Conservation (phyloP, 2,797 vertebrate species). For the Premnoplex brunnescens region DNA sequence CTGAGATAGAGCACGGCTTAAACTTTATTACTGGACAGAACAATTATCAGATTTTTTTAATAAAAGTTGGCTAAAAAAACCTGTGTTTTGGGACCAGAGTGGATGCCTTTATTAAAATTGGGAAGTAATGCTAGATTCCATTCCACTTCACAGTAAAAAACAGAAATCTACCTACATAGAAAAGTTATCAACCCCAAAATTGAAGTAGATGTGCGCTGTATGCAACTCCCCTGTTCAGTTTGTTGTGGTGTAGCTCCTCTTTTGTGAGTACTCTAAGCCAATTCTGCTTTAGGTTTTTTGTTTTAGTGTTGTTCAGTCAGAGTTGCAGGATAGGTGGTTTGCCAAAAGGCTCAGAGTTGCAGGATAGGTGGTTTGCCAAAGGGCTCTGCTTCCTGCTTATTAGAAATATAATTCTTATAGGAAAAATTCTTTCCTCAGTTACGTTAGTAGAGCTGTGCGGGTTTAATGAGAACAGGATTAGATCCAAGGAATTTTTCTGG, state of each 20-base stretch:
- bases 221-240: neutral
- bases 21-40: neutral
- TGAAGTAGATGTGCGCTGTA: neutral
- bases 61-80: neutral
- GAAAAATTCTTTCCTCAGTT: constrained; percentile 9
- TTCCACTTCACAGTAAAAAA: neutral
- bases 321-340: neutral
- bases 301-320: neutral
- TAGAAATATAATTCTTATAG: constrained; percentile 31
- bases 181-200: neutral
- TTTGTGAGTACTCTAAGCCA: neutral
- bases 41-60: fast-evolving
- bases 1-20: neutral
- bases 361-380: constrained; percentile 3
- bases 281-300: neutral
- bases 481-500: constrained; percentile 52
- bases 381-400: neutral
- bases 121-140: neutral
- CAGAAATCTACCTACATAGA: neutral
- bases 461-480: constrained; percentile 42
- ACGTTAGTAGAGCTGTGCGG: neutral
- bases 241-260: neutral
- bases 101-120: neutral
- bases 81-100: neutral
- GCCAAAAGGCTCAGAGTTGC: neutral